Evolutionary conservation across 2,888 invertebrate genomes (phyloP).

Genomic region (Choreutis nemorana): DNA sequence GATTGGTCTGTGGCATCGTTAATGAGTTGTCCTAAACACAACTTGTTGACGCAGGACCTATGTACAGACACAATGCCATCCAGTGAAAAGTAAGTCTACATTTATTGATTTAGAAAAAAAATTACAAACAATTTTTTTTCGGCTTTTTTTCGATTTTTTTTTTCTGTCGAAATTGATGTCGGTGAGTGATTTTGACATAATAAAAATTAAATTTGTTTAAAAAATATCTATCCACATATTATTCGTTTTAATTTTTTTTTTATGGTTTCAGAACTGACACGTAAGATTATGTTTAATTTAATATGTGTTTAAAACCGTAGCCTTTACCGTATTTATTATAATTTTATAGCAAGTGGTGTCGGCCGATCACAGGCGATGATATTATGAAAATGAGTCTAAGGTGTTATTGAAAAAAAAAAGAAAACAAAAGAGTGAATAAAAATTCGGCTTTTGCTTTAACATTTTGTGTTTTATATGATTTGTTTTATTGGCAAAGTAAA

Average conservation of each 20-base stretch:
- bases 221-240: conserved; percentile 12
- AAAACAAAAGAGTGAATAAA: neutral
- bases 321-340: conserved; percentile 21
- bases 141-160: conserved; percentile 8
- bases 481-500: too few species aligned
- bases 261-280: conserved; percentile 1
- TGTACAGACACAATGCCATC: conserved; percentile 44
- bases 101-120: too few species aligned
- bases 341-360: conserved; percentile 63
- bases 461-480: conserved; percentile 8
- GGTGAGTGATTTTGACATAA: neutral
- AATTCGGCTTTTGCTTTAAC: conserved; percentile 9
- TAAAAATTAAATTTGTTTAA: conserved; percentile 6
- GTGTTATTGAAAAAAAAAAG: conserved; percentile 35
- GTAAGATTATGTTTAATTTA: conserved; percentile 11
- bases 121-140: conserved; percentile 6
- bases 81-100: conserved; percentile 52
- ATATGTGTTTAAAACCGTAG: conserved; percentile 8
- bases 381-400: conserved; percentile 82
- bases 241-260: conserved; percentile 6
- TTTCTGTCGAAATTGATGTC: conserved; percentile 12
- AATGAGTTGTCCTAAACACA: conserved; percentile 75
- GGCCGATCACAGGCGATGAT: conserved; percentile 75
- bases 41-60: conserved; percentile 30
- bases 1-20: conserved; percentile 79